phyloP scores from a whole-genome alignment of 2,797 vertebrate genomes.

The Parambassis ranga region DNA sequence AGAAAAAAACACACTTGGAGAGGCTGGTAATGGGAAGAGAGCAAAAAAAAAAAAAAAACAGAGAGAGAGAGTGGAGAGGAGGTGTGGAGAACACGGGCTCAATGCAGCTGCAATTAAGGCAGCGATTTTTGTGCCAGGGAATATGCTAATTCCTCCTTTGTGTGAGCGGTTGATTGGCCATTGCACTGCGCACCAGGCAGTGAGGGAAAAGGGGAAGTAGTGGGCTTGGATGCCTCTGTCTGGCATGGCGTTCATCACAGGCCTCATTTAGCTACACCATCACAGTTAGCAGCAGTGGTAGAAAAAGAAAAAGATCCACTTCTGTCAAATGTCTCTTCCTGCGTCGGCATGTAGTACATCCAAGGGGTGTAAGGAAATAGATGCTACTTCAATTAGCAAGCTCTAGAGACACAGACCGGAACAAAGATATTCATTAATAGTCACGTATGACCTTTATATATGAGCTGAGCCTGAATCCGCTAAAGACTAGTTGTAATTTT shows the following conservation, averaged over 20 bases:
- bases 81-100: conserved; percentile 58
- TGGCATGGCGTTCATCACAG: conserved; percentile 58
- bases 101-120: conserved; percentile 77
- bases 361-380: conserved; percentile 23
- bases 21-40: conserved; percentile 31
- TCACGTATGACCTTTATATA: conserved; percentile 66
- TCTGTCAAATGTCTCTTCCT: conserved; percentile 30
- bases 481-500: conserved; percentile 49
- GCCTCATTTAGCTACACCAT: conserved; percentile 55
- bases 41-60: conserved; percentile 1
- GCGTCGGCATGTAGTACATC: conserved; percentile 15
- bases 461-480: conserved; percentile 37
- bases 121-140: conserved; percentile 72
- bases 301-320: conserved; percentile 5
- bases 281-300: conserved; percentile 15
- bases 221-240: conserved; percentile 50
- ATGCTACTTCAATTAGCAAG: conserved; percentile 58
- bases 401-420: conserved; percentile 39
- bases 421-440: conserved; percentile 62
- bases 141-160: conserved; percentile 77
- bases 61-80: conserved; percentile 29
- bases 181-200: conserved; percentile 50
- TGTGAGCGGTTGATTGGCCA: conserved; percentile 73
- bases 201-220: conserved; percentile 37
- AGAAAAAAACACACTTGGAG: conserved; percentile 20